These are phyloP conservation scores for Arrhamphus sclerolepis DNA, from an alignment of 2,797 vertebrate genomes.

Conservation along the genomic window DNA sequence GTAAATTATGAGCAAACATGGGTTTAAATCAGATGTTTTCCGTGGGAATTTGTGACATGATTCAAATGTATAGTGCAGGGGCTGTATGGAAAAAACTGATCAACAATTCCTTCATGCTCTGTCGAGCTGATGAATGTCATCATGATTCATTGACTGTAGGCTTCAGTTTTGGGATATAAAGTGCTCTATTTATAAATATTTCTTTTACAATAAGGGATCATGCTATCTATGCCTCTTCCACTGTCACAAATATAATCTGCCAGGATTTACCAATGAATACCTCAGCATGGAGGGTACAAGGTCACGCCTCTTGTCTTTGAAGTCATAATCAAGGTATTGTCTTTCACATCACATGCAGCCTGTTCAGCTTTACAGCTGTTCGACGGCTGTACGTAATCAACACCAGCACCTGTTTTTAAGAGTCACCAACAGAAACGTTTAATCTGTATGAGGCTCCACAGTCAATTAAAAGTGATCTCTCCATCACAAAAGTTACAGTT, in stretches of 20 bases:
- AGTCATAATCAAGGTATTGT: conserved; percentile 70
- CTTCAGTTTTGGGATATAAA: neutral
- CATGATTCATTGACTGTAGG: neutral
- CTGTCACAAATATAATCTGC: conserved; percentile 24
- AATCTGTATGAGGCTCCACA: conserved; percentile 12
- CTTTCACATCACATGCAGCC: conserved; percentile 62
- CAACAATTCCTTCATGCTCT: neutral
- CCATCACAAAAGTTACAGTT: no score
- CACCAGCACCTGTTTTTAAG: conserved; percentile 61
- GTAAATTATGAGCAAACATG: no score
- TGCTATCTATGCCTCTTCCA: neutral
- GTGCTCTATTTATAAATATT: neutral
- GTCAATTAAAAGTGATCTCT: conserved; percentile 15
- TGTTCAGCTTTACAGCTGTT: conserved; percentile 59
- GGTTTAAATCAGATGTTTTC: no score
- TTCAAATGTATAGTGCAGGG: no score
- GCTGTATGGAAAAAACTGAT: neutral
- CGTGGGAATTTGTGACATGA: no score
- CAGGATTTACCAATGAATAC: conserved; percentile 12
- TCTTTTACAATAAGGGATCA: neutral
- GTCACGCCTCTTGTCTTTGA: conserved; percentile 51
- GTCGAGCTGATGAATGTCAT: neutral
- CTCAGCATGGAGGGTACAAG: conserved; percentile 35
- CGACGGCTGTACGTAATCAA: conserved; percentile 41
- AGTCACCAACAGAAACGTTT: conserved; percentile 28